phyloP scores from a whole-genome alignment of 2,888 invertebrate genomes.

The Andrena trimmerana region DNA sequence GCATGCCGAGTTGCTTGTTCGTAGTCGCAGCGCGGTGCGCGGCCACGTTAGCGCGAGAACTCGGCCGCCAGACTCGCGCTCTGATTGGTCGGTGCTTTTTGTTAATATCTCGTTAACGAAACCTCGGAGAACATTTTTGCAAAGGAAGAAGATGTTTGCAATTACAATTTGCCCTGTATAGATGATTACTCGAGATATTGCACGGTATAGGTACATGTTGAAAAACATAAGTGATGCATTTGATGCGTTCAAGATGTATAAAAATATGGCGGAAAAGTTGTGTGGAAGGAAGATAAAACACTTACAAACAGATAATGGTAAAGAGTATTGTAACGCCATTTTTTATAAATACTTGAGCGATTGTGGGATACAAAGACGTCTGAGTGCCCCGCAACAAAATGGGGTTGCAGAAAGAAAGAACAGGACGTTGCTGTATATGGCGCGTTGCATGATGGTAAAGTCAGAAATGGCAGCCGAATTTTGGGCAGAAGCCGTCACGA shows the following conservation, averaged over 20 bases:
- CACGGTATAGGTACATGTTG: background rate
- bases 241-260: background rate
- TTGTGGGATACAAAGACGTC: background rate
- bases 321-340: background rate
- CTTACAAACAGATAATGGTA: background rate
- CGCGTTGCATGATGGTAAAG: background rate
- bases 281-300: background rate
- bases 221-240: background rate
- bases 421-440: background rate
- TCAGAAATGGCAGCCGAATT: background rate
- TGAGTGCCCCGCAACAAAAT: background rate
- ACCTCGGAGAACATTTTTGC: too few relatives aligned
- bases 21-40: too few relatives aligned
- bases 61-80: too few relatives aligned
- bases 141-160: too few relatives aligned
- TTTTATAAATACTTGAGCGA: background rate
- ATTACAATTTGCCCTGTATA: too few relatives aligned
- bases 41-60: too few relatives aligned
- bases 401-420: background rate
- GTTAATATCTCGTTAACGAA: too few relatives aligned
- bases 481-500: background rate
- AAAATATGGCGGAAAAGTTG: background rate
- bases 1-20: too few relatives aligned
- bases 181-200: constrained; percentile 18
- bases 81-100: too few relatives aligned